Evolutionary conservation across 1,140 invertebrate genomes (phyloP).

Genomic region (Zaprionus gabonicus): DNA sequence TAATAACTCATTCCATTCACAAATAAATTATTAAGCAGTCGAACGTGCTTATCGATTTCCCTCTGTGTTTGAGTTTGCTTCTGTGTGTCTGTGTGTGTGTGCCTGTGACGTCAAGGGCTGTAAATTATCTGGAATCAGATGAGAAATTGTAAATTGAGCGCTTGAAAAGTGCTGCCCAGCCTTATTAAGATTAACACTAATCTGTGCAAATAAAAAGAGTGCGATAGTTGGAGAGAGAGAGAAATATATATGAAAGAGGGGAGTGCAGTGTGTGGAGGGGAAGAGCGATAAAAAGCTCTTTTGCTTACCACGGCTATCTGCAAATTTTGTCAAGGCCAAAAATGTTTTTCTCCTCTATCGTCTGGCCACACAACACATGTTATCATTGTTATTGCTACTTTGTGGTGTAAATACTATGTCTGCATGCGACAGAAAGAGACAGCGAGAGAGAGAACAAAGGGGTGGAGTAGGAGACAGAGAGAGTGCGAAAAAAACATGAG

Average conservation of each 20-base stretch:
- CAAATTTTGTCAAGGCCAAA: slow-evolving; percentile 40
- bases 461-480: not conserved
- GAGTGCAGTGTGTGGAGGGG: not conserved
- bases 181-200: slow-evolving; percentile 22
- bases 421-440: not conserved
- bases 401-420: not conserved
- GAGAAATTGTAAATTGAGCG: slow-evolving; percentile 2
- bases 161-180: slow-evolving; percentile 20
- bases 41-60: slow-evolving; percentile 28
- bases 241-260: not conserved
- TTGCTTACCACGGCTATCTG: slow-evolving; percentile 4
- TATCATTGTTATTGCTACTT: slow-evolving; percentile 4
- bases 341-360: slow-evolving; percentile 8
- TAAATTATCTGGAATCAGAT: slow-evolving; percentile 20
- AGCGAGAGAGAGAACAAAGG: not conserved
- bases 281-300: slow-evolving; percentile 5
- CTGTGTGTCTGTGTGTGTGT: not conserved
- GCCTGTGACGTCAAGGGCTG: slow-evolving; percentile 16
- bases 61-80: not conserved
- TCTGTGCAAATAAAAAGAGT: not conserved
- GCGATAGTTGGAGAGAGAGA: not conserved
- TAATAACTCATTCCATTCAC: slow-evolving; percentile 3
- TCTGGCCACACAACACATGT: slow-evolving; percentile 6
- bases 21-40: slow-evolving; percentile 8
- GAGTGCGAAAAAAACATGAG: not conserved